These are phyloP conservation scores for Hirtodrosophila trivittata DNA, from an alignment of 2,888 invertebrate genomes.

Conservation along the genomic window DNA sequence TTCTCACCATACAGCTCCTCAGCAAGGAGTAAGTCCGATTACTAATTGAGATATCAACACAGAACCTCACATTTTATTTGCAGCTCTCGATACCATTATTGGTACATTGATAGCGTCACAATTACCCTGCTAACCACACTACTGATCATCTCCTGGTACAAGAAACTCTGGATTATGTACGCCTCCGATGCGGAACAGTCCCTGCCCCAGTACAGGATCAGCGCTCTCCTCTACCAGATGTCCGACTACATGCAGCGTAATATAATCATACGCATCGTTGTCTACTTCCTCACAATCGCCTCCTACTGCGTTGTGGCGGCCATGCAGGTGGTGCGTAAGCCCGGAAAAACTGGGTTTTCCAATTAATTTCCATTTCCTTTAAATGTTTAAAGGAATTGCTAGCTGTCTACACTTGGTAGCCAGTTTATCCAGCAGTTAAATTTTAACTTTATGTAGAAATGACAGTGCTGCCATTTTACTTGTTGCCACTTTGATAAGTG, in stretches of 20 bases:
- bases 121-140: slow-evolving; percentile 85
- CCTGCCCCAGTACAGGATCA: slow-evolving; percentile 85
- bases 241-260: slow-evolving; percentile 87
- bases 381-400: too few species aligned
- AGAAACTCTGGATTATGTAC: slow-evolving; percentile 87
- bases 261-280: slow-evolving; percentile 86
- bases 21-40: slow-evolving; percentile 83
- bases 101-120: slow-evolving; percentile 84
- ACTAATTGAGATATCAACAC: too few species aligned
- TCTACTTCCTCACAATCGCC: slow-evolving; percentile 88
- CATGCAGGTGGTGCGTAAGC: slow-evolving; percentile 66
- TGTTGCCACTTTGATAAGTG: too few species aligned
- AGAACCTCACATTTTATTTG: too few species aligned
- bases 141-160: slow-evolving; percentile 90
- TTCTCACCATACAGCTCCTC: slow-evolving; percentile 87
- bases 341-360: too few species aligned
- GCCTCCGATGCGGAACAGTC: slow-evolving; percentile 67
- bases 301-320: slow-evolving; percentile 85
- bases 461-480: too few species aligned
- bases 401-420: too few species aligned
- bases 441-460: too few species aligned
- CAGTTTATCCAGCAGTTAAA: too few species aligned
- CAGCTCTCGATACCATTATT: slow-evolving; percentile 75
- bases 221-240: slow-evolving; percentile 86
- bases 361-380: too few species aligned